Base-by-base conservation (phyloP, 2,888 invertebrate genomes). In the Pristionchus arcanus region DNA sequence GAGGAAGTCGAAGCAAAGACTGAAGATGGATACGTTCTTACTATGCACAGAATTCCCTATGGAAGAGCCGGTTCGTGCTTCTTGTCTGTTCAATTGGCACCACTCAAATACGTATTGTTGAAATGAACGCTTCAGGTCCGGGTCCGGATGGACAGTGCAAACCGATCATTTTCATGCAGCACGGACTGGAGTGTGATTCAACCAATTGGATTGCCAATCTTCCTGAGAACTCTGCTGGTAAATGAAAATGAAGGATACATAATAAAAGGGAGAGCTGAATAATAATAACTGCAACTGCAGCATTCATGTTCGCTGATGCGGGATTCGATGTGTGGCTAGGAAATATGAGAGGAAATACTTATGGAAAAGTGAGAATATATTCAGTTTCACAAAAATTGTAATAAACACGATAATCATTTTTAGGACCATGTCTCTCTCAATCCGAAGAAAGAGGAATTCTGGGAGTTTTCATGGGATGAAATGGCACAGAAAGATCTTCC, bases 401-500 rank as follows among this genome's bases (percentile, higher is more conserved):
- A 49, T 13, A 49, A 9, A 59, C 16, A 59, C 84, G 25, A 53
- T 15, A n/a, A 59, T 89, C 15, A 53, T n/a, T 53, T 63, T 16
- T 31, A 81, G 86, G 89, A 90, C n/a, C 92, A 92, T 84, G 90
- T 89, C 25, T 74, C 89, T 4, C 88, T 92, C 71, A 86, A 91
- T 87, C 91, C 92, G 34, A 91, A 89, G 31, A 89, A 90, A 71
- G 85, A 89, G n/a, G 77, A 90, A 37, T 93, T 92, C 89, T 94
- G 93, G 93, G 87, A 92, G 90, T 93, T 63, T 31, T 28, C 21
- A 93, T 98, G 97, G 96, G 97, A 98, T 93, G 97, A 98, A 95
- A 97, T 98, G 96, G 97, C 97, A 0, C 95, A 97, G 49, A 97
- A 97, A 94, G 98, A 98, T 95, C 95, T 98, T 87, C 98, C 98